Evolutionary conservation across 1,140 invertebrate genomes (phyloP), one percentile per base, ranked within the genome.

Genomic region (Drosophila nannoptera): DNA sequence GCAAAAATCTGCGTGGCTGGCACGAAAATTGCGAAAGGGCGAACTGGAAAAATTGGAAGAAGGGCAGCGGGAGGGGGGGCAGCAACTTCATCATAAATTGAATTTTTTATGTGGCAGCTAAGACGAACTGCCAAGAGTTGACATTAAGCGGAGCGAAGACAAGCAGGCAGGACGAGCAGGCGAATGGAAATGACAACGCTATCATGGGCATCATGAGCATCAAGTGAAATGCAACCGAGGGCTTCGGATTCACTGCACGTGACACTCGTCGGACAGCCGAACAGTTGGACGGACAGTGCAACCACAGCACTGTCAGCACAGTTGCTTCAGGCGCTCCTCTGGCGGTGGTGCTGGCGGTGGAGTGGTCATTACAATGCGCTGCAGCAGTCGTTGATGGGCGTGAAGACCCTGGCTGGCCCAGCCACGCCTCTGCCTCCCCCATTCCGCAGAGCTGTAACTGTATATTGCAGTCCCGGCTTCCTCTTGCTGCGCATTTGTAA

Each of bases 61-160:
- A n/a, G n/a, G n/a, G n/a, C n/a, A n/a, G n/a, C n/a, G n/a, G n/a
- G n/a, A n/a, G n/a, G n/a, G n/a, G n/a, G n/a, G n/a, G n/a, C n/a
- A n/a, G 64, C 64, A 65, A 63, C 61, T 75, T 66, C 76, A 84
- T 80, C 77, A 84, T 84, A 84, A 84, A 84, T 83, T 84, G 73
- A 78, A 80, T 77, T 82, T 82, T 81, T 71, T 71, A 75, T 82
- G 71, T 74, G 48, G 78, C 55, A 65, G 60, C 78, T 82, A 75
- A 82, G 75, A 75, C 75, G 74, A 78, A 82, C 83, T 69, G 75
- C 78, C 78, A 82, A 82, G 75, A 82, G 78, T 83, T 82, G 78
- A 78, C 78, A 83, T 82, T 82, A 83, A 82, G 78, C 78, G 83
- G 67, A 60, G 62, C 62, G 61, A 58, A 54, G 56, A 58, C 74